Evolutionary conservation across 2,113 vertebrate genomes (phyloP), one percentile per base, ranked within the genome.

Genomic region (Percopsis transmontana): DNA sequence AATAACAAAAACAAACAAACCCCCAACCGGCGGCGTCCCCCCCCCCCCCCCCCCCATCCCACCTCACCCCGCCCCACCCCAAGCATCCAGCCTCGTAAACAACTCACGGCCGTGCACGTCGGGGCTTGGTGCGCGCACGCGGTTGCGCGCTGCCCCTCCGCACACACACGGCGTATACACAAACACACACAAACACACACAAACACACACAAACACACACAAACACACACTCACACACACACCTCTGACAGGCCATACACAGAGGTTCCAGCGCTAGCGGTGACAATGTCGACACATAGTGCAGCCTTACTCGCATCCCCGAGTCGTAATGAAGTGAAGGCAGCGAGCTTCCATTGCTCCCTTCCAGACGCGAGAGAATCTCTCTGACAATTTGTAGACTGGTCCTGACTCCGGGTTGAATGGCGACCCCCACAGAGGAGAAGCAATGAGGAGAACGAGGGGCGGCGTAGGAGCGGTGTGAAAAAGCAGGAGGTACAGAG

Each of bases 221-320:
- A 24, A 1, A 23, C 59, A 53, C 62, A 24, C 56, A 58, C 16
- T 38, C 45, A 24, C 13, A 53, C 64, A 60, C 59, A 71, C 76
- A 70, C 72, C 68, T 51, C 56, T 90, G 83, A 90, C 85, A 87
- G 83, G 78, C 82, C 50, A 20, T 68, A 84, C 81, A 83, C 84
- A 80, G 72, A 82, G 82, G 79, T 83, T 81, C 51, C 81, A 67
- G 19, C 72, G 69, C 80, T 88, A 86, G 74, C 81, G 68, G 68
- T 86, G 83, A 87, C 85, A 83, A 75, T 86, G 88, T 84, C 88
- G 87, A 85, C 85, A 86, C 80, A 75, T 13, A 67, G 62, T 80
- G 85, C 76, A 76, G 75, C 72, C 81, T 65, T 62, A 73, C 80
- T 85, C 83, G 45, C 82, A 80, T 67, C 66, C 78, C 76, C 54